Conservation (phyloP, 2,888 invertebrate genomes). For the Griposia aprilina region DNA sequence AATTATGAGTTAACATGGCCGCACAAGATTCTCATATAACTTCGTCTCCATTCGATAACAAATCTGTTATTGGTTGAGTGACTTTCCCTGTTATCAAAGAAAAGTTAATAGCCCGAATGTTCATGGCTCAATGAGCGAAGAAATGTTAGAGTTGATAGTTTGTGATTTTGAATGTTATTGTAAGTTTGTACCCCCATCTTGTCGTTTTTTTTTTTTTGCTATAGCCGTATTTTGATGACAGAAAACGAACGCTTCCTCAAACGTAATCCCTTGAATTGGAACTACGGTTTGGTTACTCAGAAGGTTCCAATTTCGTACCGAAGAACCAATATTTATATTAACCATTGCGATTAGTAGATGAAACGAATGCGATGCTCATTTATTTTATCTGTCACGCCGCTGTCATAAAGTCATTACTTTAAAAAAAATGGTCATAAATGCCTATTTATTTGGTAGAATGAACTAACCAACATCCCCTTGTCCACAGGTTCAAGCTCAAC, state of each 20-base stretch:
- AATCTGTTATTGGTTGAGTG: constrained; percentile 52
- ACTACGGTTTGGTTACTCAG: too few species aligned
- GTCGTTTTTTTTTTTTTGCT: not conserved
- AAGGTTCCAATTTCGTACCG: too few species aligned
- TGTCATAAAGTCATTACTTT: not conserved
- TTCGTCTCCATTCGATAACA: constrained; percentile 47
- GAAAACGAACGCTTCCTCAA: not conserved
- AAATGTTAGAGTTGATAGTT: constrained; percentile 26
- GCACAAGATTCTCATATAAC: constrained; percentile 47
- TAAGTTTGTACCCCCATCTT: not conserved
- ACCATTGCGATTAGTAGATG: not conserved
- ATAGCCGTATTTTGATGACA: not conserved
- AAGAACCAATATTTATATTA: not conserved
- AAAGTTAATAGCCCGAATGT: constrained; percentile 50
- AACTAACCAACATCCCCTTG: constrained; percentile 50
- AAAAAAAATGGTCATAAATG: not conserved
- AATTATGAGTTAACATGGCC: constrained; percentile 57
- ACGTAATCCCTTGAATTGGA: not conserved
- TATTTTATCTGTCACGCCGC: not conserved
- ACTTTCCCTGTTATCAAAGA: constrained; percentile 56
- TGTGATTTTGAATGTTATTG: constrained; percentile 13
- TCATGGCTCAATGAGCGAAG: constrained; percentile 26
- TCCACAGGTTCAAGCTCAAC: constrained; percentile 80
- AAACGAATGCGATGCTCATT: too few species aligned
- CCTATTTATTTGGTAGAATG: not conserved